phyloP scores from a whole-genome alignment of 2,888 invertebrate species.

The Caradrina clavipalpis region DNA sequence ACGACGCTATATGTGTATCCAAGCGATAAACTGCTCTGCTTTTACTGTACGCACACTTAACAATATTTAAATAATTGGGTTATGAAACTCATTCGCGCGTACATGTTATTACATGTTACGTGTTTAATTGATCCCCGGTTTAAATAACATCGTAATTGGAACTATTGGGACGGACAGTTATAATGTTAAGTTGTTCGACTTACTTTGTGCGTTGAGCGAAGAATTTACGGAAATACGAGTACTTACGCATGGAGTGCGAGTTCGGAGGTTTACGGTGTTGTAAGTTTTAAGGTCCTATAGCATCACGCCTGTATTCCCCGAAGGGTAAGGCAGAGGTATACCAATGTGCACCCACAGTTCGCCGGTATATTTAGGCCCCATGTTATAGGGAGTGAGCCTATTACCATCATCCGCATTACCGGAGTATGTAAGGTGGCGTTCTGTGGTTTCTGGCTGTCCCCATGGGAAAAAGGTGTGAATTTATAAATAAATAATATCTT shows the following conservation, averaged over 20 bases:
- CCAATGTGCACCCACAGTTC: too few species aligned
- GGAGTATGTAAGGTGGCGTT: too few species aligned
- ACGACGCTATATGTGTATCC: too few species aligned
- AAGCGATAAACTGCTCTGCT: slow-evolving; percentile 5
- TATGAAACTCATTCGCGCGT: slow-evolving; percentile 54
- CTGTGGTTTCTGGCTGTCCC: too few species aligned
- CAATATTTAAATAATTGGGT: slow-evolving; percentile 54
- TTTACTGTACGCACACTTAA: background rate
- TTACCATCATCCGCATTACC: too few species aligned
- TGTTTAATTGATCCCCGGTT: slow-evolving; percentile 53
- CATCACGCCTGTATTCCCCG: too few species aligned
- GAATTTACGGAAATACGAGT: slow-evolving; percentile 40
- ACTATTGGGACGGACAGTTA: slow-evolving; percentile 32
- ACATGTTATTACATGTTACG: slow-evolving; percentile 53
- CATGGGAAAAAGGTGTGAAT: too few species aligned
- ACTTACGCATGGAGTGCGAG: background rate
- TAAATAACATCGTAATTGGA: slow-evolving; percentile 48
- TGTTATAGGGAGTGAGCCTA: too few species aligned
- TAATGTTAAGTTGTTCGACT: slow-evolving; percentile 28
- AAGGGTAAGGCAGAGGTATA: too few species aligned
- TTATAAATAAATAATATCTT: too few species aligned
- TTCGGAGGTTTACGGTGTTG: background rate
- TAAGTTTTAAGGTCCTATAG: background rate
- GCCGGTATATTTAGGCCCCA: too few species aligned
- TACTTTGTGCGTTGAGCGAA: slow-evolving; percentile 23